A percentile compares a stretch with the other conserved stretches of the same genome.
phyloP scores from a whole-genome alignment of 2,888 invertebrate species.

The Synanthedon formicaeformis region DNA sequence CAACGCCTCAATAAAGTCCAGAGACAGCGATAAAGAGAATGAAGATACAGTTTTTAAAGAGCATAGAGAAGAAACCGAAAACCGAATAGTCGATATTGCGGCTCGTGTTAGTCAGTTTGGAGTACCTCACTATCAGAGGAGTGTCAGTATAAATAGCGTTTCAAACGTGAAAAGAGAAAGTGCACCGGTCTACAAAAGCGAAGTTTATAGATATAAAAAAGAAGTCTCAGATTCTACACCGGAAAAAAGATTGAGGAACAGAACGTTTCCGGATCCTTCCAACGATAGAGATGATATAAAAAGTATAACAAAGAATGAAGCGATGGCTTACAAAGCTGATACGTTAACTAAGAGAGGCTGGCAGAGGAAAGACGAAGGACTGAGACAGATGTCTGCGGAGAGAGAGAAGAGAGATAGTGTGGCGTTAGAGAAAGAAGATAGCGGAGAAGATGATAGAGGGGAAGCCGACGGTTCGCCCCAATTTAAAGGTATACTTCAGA shows the following conservation, averaged over 20 bases:
- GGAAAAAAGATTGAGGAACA: constrained; percentile 57
- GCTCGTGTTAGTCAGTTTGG: constrained; percentile 60
- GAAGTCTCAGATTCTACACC: constrained; percentile 66
- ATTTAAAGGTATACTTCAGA: constrained; percentile 80
- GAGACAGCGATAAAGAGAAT: constrained; percentile 82
- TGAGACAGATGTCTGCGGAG: constrained; percentile 36
- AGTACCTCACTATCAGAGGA: constrained; percentile 53
- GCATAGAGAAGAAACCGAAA: constrained; percentile 38
- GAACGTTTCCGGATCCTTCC: constrained; percentile 62
- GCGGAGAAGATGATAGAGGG: constrained; percentile 31
- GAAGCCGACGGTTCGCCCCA: constrained; percentile 62
- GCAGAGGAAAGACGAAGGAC: constrained; percentile 53
- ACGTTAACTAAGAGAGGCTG: constrained; percentile 54
- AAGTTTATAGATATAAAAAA: constrained; percentile 61
- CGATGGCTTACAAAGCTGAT: constrained; percentile 53
- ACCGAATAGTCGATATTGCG: constrained; percentile 52
- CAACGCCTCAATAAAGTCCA: constrained; percentile 67
- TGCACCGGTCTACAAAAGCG: constrained; percentile 50
- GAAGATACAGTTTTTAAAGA: constrained; percentile 42
- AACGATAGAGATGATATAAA: constrained; percentile 62
- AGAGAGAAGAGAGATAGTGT: constrained; percentile 51
- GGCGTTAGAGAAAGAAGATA: constrained; percentile 44
- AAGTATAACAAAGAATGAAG: constrained; percentile 49
- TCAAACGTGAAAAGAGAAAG: constrained; percentile 52
- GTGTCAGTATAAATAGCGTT: constrained; percentile 55